Evolutionary conservation across 2,797 vertebrate genomes (phyloP).

Genomic region (Cryptoprocta ferox): DNA sequence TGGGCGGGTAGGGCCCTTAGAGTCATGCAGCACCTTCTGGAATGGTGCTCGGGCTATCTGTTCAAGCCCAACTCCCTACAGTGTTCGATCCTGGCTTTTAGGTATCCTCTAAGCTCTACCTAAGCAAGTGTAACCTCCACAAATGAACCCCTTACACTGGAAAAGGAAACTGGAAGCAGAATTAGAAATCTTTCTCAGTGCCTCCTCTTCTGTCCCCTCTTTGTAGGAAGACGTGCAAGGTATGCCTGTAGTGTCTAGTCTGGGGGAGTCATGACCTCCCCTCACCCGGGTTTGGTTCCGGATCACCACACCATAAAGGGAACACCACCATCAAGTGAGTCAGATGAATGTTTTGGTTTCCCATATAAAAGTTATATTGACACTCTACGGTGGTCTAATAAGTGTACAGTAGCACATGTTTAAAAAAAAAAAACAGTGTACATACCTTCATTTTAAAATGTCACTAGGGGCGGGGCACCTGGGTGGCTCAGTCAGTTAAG

Average conservation of each 20-base stretch:
- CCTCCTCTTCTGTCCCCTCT: background rate
- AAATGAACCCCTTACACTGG: background rate
- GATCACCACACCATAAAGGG: fast-evolving
- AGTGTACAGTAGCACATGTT: background rate
- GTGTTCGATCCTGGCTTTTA: background rate
- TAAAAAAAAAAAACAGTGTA: background rate
- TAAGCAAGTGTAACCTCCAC: background rate
- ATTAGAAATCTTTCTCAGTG: background rate
- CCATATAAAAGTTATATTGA: background rate
- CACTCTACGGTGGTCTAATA: background rate
- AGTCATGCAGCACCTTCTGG: background rate
- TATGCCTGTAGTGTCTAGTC: background rate
- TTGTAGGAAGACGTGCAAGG: background rate
- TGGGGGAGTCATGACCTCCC: background rate
- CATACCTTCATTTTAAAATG: background rate
- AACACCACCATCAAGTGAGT: background rate
- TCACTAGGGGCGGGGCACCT: background rate
- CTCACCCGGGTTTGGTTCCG: background rate
- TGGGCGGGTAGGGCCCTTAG: fast-evolving
- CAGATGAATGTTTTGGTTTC: background rate
- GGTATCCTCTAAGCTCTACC: background rate
- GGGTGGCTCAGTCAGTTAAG: too few species aligned
- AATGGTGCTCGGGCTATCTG: background rate
- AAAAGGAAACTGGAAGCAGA: background rate
- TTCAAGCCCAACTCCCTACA: background rate